Evolutionary conservation across 2,113 vertebrate species (phyloP).

Genomic region (Chiloscyllium plagiosum): DNA sequence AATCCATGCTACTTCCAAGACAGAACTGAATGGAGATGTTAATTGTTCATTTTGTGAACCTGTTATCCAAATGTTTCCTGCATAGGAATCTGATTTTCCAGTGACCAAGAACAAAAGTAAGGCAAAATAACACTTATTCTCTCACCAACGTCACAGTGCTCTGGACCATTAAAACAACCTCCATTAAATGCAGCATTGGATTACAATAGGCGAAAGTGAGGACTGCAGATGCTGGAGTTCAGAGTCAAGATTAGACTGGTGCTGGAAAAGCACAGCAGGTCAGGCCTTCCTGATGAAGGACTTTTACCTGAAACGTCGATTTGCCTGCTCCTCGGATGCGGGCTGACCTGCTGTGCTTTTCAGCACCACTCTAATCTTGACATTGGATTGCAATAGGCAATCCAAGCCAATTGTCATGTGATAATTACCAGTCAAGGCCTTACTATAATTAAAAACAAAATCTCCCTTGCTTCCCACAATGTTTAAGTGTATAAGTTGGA

Average conservation of each 20-base stretch:
- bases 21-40: background rate
- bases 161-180: background rate
- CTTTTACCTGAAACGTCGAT: too few species aligned
- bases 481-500: background rate
- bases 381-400: background rate
- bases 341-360: too few species aligned
- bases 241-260: too few species aligned
- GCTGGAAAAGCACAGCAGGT: too few species aligned
- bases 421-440: background rate
- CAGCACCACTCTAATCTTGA: background rate
- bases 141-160: background rate
- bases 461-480: too few species aligned
- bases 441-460: too few species aligned
- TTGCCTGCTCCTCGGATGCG: too few species aligned
- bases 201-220: background rate
- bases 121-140: background rate
- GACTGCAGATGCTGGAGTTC: too few species aligned
- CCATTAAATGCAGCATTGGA: background rate
- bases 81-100: background rate
- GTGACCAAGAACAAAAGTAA: background rate
- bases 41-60: background rate
- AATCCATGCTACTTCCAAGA: background rate
- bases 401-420: background rate
- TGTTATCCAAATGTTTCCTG: background rate
- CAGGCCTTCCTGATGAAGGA: too few species aligned